Evolutionary conservation across 1,140 invertebrate genomes (phyloP).

Genomic region (Liolophura sinensis): DNA sequence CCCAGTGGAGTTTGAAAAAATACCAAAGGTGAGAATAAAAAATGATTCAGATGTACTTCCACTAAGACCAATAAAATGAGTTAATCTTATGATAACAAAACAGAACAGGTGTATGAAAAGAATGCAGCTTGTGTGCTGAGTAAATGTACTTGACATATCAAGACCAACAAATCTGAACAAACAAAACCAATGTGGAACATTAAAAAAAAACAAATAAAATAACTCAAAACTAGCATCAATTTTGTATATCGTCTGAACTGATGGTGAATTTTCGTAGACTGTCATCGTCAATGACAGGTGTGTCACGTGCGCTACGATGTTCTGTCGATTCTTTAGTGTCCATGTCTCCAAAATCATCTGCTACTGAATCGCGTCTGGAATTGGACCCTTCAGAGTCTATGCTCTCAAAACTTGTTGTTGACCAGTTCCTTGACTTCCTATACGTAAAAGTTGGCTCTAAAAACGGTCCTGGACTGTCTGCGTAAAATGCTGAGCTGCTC

Average conservation of each 20-base stretch:
- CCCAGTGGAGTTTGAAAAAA: too few species aligned
- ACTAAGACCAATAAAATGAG: too few species aligned
- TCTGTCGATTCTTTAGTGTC: constrained; percentile 3
- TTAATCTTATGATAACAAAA: too few species aligned
- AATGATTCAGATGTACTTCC: too few species aligned
- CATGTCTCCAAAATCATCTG: constrained; percentile 19
- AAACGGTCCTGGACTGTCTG: background rate
- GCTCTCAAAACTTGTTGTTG: constrained; percentile 31
- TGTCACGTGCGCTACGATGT: background rate
- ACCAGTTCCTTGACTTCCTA: constrained; percentile 28
- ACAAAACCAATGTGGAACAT: too few species aligned
- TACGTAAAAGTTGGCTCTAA: constrained; percentile 20
- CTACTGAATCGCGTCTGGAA: constrained; percentile 18
- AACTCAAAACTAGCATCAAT: too few species aligned
- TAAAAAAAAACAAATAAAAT: too few species aligned
- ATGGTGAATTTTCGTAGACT: constrained; percentile 26
- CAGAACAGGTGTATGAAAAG: too few species aligned
- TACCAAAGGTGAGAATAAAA: too few species aligned
- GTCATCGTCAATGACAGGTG: constrained; percentile 8
- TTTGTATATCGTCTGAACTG: constrained; percentile 11
- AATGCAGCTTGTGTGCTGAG: too few species aligned
- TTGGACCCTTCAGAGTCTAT: constrained; percentile 20
- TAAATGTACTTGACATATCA: too few species aligned
- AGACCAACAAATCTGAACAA: too few species aligned
- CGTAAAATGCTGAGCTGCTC: background rate